phyloP scores from a whole-genome alignment of 2,113 vertebrate genomes.

The Antennarius striatus region DNA sequence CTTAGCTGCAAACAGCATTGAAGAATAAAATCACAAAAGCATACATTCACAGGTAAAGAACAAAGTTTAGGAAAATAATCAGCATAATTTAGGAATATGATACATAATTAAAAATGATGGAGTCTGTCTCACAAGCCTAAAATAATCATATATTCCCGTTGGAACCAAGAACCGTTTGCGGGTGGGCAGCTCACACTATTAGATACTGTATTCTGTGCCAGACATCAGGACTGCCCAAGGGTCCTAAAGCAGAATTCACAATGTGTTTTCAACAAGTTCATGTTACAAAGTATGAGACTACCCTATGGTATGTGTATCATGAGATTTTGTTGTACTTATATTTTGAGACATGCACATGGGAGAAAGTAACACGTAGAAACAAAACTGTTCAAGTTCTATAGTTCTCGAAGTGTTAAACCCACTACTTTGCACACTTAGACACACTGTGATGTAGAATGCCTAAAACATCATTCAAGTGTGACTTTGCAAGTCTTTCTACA shows the following conservation, averaged over 20 bases:
- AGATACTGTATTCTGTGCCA: neutral
- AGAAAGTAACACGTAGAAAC: no score
- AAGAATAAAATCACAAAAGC: constrained; percentile 3
- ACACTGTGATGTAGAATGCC: no score
- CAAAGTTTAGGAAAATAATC: neutral
- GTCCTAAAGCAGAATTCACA: constrained; percentile 5
- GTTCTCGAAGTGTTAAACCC: no score
- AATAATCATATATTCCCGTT: neutral
- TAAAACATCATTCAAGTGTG: no score
- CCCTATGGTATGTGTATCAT: no score
- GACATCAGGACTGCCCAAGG: neutral
- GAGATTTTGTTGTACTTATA: no score
- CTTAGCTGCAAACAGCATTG: constrained; percentile 2
- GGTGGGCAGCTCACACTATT: neutral
- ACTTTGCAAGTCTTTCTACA: no score
- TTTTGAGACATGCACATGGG: no score
- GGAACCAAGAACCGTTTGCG: constrained; percentile 1
- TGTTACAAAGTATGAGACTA: constrained; percentile 3
- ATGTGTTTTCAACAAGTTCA: neutral
- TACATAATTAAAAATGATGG: neutral
- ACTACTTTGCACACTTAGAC: no score
- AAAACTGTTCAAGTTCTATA: no score
- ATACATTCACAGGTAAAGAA: neutral
- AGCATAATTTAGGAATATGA: neutral
- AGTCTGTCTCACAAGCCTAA: neutral